Percentiles rank a stretch among this genome's conserved stretches.
phyloP scores from a whole-genome alignment of 2,888 invertebrate genomes.

The Xanthia togata region DNA sequence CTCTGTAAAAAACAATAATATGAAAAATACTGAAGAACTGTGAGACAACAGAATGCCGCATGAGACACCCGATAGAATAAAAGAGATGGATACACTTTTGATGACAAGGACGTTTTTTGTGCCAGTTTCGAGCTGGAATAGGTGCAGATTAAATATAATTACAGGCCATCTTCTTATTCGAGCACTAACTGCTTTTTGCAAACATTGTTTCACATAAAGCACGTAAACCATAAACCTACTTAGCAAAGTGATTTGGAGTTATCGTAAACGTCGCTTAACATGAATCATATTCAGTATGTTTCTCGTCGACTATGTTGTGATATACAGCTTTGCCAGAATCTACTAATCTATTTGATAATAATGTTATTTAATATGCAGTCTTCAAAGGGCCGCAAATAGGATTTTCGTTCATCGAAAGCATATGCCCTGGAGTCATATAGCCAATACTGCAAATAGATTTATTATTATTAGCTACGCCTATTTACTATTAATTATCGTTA shows the following conservation, averaged over 20 bases:
- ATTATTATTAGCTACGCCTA: constrained; percentile 31
- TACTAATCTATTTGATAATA: constrained; percentile 17
- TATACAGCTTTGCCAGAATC: background rate
- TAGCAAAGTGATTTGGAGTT: constrained; percentile 9
- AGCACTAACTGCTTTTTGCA: too few species aligned
- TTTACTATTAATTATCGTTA: constrained; percentile 29
- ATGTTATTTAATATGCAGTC: background rate
- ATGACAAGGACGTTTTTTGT: constrained; percentile 12
- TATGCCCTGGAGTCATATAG: constrained; percentile 10
- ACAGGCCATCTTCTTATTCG: background rate
- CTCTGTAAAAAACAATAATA: background rate
- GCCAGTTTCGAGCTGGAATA: background rate
- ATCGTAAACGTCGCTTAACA: background rate
- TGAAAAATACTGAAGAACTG: background rate
- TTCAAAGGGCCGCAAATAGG: constrained; percentile 14
- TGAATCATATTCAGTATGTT: background rate
- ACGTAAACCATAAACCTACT: constrained; percentile 8
- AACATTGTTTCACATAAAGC: background rate
- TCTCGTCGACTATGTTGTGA: background rate
- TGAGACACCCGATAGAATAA: background rate
- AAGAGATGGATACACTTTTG: background rate
- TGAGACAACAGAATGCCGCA: background rate
- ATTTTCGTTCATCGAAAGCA: constrained; percentile 13
- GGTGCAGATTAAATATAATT: constrained; percentile 11
- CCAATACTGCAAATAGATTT: constrained; percentile 32